Base-by-base conservation (phyloP, 2,888 invertebrate genomes). In the Dynastes maya region DNA sequence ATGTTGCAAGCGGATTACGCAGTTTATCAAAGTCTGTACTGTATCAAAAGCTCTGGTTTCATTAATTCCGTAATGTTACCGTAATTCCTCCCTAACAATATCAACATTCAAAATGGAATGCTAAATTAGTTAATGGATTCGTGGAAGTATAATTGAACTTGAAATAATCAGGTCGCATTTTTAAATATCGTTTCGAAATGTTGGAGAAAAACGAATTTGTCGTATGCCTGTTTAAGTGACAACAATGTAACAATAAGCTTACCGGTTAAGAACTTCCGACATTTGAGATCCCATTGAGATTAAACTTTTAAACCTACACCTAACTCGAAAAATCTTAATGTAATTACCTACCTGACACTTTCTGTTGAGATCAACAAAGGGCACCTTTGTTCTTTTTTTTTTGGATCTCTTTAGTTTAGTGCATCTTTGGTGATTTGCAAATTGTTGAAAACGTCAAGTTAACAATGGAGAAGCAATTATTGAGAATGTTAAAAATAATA, bases 1-100 rank as follows among this genome's bases (percentile, higher is more conserved):
- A 81, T 78, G 80, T 75, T 77, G 80, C 80, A 81, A 81, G 80
- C 76, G 81, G 80, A 81, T 81, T 81, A 81, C 78, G 76, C 77
- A 80, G 78, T 81, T 81, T 81, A 79, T 79, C 78, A 80, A 80
- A 79, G 80, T 76, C 79, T 78, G 76, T 61, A 64, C 72, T 76
- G 67, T 77, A 81, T 81, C 78, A 79, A 80, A 79, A 76, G 80
- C 79, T 76, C 76, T 79, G 77, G 77, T 81, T 81, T 79, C 76
- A 81, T 74, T 76, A 78, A 63, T 72, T 40, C 72, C n/a, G 55
- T 78, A 65, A 78, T 65, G 74, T 75, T 65, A 29, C 49, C 51
- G 32, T 74, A 74, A 74, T 75, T 40, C 61, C 37, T 8, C 37
- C 53, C 22, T 72, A 49, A 72, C 53, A 16, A 72, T 71, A 51